Conservation (phyloP, 2,797 vertebrate genomes). For the Pipistrellus kuhlii region DNA sequence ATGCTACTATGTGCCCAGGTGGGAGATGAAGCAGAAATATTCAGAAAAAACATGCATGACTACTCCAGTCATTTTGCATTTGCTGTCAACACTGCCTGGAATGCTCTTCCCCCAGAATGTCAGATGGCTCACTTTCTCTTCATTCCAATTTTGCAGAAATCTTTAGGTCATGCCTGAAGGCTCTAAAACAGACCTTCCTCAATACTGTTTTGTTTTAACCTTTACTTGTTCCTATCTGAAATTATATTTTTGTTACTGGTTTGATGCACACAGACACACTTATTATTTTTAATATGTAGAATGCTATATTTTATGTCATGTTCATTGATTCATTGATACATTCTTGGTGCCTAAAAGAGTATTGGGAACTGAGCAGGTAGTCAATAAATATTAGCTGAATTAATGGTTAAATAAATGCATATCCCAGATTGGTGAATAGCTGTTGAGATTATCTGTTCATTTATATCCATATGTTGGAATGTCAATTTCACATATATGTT, state of each 20-base stretch:
- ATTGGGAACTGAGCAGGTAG: not conserved
- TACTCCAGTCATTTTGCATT: not conserved
- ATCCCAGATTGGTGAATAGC: not conserved
- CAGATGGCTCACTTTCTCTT: not conserved
- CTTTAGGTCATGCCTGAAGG: not conserved
- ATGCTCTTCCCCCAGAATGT: not conserved
- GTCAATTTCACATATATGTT: not conserved
- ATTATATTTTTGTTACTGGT: not conserved
- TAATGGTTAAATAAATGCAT: not conserved
- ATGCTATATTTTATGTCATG: not conserved
- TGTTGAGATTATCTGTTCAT: not conserved
- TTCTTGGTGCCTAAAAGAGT: not conserved
- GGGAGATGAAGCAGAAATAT: not conserved
- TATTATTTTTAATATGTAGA: conserved; percentile 3
- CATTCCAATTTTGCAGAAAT: not conserved
- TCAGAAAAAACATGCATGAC: not conserved
- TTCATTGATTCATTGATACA: not conserved
- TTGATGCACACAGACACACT: not conserved
- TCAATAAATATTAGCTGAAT: conserved; percentile 22
- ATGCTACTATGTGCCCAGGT: not conserved
- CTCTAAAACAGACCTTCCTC: not conserved
- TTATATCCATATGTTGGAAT: not conserved
- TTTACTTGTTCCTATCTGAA: not conserved
- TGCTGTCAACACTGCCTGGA: not conserved
- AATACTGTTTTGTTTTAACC: not conserved